These are phyloP conservation scores for Asobara japonica DNA, from an alignment of 1,140 invertebrate genomes.

Conservation along the genomic window DNA sequence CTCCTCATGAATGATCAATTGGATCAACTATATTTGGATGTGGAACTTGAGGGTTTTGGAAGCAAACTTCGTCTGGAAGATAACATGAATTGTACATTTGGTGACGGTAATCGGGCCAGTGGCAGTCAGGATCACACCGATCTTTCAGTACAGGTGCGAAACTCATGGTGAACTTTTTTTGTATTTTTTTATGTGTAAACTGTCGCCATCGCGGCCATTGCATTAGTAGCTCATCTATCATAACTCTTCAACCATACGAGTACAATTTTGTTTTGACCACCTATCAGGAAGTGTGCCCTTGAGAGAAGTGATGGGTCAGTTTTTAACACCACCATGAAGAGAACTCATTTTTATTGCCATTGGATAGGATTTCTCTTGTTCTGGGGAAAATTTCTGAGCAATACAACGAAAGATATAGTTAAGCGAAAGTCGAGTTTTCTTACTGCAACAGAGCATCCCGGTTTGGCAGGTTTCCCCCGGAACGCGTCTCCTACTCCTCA, in stretches of 20 bases:
- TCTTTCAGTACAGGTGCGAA: conserved; percentile 1
- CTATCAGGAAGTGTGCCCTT: no score
- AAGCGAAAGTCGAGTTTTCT: no score
- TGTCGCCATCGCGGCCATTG: neutral
- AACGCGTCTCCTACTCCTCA: no score
- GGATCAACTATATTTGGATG: conserved; percentile 75
- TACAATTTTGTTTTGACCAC: no score
- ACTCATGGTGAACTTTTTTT: neutral
- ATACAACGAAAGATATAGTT: no score
- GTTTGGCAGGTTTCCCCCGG: no score
- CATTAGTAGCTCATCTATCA: neutral
- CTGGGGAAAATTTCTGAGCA: no score
- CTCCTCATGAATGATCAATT: conserved; percentile 78
- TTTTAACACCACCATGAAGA: no score
- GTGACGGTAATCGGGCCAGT: neutral
- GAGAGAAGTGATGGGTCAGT: no score
- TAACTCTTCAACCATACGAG: neutral
- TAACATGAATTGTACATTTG: neutral
- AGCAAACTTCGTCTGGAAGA: neutral
- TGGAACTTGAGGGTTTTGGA: conserved; percentile 68
- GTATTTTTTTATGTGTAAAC: neutral
- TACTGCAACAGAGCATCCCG: no score
- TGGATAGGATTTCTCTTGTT: no score
- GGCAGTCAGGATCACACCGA: neutral
- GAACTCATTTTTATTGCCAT: no score